Percentiles rank a stretch among this genome's conserved stretches.
phyloP scores from a whole-genome alignment of 2,113 vertebrate genomes.

The Festucalex cinctus region DNA sequence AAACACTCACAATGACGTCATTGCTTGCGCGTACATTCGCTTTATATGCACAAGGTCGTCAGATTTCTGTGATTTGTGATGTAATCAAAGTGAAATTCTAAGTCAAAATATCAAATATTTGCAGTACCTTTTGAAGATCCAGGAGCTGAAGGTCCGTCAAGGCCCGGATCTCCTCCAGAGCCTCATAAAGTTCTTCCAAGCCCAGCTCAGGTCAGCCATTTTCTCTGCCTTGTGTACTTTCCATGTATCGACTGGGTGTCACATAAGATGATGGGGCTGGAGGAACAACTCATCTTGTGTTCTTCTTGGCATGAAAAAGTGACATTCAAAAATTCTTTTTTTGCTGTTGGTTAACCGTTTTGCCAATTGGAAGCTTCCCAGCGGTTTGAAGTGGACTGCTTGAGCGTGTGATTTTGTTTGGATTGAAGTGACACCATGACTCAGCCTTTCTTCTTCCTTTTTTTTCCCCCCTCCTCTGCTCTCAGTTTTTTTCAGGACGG shows the following conservation, averaged over 20 bases:
- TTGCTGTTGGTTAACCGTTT: slow-evolving; percentile 32
- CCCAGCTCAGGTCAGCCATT: slow-evolving; percentile 87
- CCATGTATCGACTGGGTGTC: background rate
- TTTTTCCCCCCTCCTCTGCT: slow-evolving; percentile 34
- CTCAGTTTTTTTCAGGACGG: slow-evolving; percentile 96
- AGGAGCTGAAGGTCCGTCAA: slow-evolving; percentile 90
- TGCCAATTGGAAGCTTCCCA: slow-evolving; percentile 10
- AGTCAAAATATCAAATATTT: slow-evolving; percentile 13
- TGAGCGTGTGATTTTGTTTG: slow-evolving; percentile 42
- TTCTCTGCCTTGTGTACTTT: background rate
- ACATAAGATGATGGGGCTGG: background rate
- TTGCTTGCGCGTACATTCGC: slow-evolving; percentile 24
- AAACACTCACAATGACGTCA: slow-evolving; percentile 21
- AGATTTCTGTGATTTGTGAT: background rate
- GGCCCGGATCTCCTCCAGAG: slow-evolving; percentile 95
- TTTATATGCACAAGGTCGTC: background rate
- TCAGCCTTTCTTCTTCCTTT: slow-evolving; percentile 40
- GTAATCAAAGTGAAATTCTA: background rate
- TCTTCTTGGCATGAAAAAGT: slow-evolving; percentile 9
- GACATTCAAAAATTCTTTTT: slow-evolving; percentile 21
- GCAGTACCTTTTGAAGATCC: slow-evolving; percentile 93
- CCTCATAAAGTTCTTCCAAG: slow-evolving; percentile 95
- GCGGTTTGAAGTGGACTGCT: slow-evolving; percentile 34
- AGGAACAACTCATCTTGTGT: background rate
- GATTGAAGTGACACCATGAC: slow-evolving; percentile 17